Conservation (phyloP, 2,797 vertebrate genomes). For the Oryzias sinensis region DNA sequence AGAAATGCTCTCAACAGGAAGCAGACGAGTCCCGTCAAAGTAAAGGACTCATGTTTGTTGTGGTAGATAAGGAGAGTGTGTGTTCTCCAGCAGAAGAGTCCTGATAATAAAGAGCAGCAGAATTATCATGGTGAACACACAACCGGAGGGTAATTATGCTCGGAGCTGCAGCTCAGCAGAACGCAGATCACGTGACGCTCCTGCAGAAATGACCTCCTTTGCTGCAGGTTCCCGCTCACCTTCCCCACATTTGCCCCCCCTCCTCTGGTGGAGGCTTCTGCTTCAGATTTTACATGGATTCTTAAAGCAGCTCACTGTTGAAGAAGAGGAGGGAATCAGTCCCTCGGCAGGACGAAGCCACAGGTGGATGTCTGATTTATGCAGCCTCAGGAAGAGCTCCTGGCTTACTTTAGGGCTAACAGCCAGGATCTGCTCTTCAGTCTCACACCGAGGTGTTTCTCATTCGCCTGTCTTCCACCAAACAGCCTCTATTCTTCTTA, state of each 20-base stretch:
- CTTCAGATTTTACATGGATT: slow-evolving; percentile 69
- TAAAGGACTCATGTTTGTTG: slow-evolving; percentile 20
- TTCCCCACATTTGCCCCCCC: slow-evolving; percentile 61
- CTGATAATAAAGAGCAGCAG: slow-evolving; percentile 44
- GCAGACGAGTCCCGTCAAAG: too few relatives aligned
- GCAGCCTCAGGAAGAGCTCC: slow-evolving; percentile 46
- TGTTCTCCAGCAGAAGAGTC: slow-evolving; percentile 24
- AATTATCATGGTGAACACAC: slow-evolving; percentile 42
- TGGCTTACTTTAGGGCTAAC: slow-evolving; percentile 45
- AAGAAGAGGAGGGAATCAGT: slow-evolving; percentile 48
- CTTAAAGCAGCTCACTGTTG: slow-evolving; percentile 52
- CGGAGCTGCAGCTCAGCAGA: slow-evolving; percentile 30
- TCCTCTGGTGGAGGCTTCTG: slow-evolving; percentile 59
- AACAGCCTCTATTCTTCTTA: slow-evolving; percentile 4
- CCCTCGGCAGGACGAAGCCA: slow-evolving; percentile 54
- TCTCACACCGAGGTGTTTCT: slow-evolving; percentile 11
- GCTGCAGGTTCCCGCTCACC: slow-evolving; percentile 44
- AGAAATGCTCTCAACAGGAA: too few relatives aligned
- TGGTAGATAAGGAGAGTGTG: slow-evolving; percentile 53
- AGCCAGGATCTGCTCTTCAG: slow-evolving; percentile 3
- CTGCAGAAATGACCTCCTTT: slow-evolving; percentile 66
- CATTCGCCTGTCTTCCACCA: slow-evolving; percentile 13
- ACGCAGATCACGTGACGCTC: slow-evolving; percentile 61
- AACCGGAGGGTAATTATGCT: slow-evolving; percentile 54
- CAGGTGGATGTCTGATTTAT: slow-evolving; percentile 64